phyloP scores from a whole-genome alignment of 2,888 invertebrate species.

The Eudasyphora cyanicolor region DNA sequence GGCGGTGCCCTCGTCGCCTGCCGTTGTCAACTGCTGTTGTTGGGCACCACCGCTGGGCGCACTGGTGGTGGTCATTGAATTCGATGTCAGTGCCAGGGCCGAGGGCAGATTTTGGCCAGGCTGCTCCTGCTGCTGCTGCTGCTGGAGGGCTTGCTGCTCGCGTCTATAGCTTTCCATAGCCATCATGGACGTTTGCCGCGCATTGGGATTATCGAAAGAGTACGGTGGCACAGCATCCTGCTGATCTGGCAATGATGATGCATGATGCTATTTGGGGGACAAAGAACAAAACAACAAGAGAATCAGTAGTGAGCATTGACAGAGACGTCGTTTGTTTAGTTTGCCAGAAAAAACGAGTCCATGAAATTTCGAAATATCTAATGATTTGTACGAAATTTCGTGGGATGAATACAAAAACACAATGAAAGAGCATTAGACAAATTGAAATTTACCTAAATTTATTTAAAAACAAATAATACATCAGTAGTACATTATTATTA shows the following conservation, averaged over 20 bases:
- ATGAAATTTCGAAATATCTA: neutral
- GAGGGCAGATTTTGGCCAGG: constrained; percentile 63
- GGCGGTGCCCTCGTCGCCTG: constrained; percentile 50
- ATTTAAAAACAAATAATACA: constrained; percentile 43
- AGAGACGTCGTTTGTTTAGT: neutral
- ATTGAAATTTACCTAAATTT: constrained; percentile 50
- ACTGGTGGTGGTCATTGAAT: constrained; percentile 48
- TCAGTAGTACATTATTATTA: constrained; percentile 23
- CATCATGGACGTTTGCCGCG: constrained; percentile 78
- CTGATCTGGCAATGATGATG: constrained; percentile 77
- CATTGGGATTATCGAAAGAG: constrained; percentile 77
- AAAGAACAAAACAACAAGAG: neutral
- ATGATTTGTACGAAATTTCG: constrained; percentile 3
- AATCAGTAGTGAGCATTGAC: neutral
- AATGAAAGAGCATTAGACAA: constrained; percentile 18
- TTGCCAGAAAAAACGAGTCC: neutral
- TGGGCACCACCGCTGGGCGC: constrained; percentile 41
- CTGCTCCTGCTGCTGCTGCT: constrained; percentile 70
- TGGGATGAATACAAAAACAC: neutral
- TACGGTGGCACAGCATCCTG: constrained; percentile 79
- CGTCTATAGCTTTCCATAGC: constrained; percentile 78
- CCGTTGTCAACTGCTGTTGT: neutral
- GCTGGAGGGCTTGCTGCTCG: constrained; percentile 74
- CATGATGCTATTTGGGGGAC: constrained; percentile 70
- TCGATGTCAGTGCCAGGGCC: constrained; percentile 58